phyloP scores from a whole-genome alignment of 2,113 vertebrate species.

The Psammodynastes pulverulentus region DNA sequence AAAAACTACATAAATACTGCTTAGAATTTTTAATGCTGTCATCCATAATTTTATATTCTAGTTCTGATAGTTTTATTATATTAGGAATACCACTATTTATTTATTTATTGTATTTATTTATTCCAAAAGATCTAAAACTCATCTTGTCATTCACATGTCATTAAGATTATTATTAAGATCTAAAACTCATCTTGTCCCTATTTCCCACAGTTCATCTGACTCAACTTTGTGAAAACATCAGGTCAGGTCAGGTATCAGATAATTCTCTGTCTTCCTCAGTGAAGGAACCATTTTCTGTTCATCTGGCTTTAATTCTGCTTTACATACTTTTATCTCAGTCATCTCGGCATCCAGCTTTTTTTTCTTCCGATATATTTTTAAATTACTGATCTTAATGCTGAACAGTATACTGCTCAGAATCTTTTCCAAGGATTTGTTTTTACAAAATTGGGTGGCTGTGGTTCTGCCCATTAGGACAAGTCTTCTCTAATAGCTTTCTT shows the following conservation, averaged over 20 bases:
- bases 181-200: not conserved
- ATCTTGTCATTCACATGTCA: not conserved
- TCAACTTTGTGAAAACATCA: not conserved
- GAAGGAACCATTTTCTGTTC: not conserved
- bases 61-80: not conserved
- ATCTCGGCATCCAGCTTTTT: not conserved
- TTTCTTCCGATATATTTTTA: not conserved
- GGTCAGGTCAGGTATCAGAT: not conserved
- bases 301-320: not conserved
- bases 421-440: not conserved
- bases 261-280: not conserved
- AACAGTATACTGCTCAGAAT: not conserved
- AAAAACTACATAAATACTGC: not conserved
- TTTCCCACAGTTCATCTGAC: not conserved
- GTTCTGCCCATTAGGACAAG: not conserved
- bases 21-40: not conserved
- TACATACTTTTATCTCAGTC: not conserved
- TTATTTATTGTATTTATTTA: not conserved
- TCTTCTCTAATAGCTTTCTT: not conserved
- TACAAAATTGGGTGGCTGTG: not conserved
- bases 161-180: not conserved
- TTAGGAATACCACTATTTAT: not conserved
- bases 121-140: not conserved
- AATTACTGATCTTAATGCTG: not conserved
- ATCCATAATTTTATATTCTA: not conserved